Percentiles rank a stretch among this genome's conserved stretches.
These are phyloP conservation scores for Amphiprion clarkii DNA, from an alignment of 2,797 vertebrate species.

Conservation along the genomic window DNA sequence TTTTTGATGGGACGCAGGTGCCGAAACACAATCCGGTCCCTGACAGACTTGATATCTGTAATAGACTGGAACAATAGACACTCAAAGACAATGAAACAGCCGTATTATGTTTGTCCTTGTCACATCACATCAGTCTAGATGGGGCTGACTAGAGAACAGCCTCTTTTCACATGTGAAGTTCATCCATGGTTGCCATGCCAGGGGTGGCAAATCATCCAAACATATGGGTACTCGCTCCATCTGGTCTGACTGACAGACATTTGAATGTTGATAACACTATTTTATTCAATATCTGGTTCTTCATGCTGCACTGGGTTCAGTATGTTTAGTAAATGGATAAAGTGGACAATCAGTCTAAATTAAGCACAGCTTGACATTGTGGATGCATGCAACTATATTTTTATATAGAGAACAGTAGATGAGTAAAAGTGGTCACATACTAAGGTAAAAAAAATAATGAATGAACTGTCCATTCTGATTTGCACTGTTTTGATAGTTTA, in stretches of 20 bases:
- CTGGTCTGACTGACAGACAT: slow-evolving; percentile 36
- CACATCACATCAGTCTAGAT: slow-evolving; percentile 54
- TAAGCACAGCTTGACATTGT: slow-evolving; percentile 8
- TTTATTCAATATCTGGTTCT: slow-evolving; percentile 12
- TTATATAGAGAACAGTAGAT: too few species aligned
- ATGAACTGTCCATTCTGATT: too few species aligned
- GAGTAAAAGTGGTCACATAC: too few species aligned
- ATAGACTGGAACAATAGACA: slow-evolving; percentile 66
- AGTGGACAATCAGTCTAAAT: neutral
- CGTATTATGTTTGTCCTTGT: slow-evolving; percentile 67
- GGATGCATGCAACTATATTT: too few species aligned
- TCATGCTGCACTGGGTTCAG: slow-evolving; percentile 5
- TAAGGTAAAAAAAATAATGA: too few species aligned
- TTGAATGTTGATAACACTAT: slow-evolving; percentile 21
- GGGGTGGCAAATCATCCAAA: slow-evolving; percentile 48
- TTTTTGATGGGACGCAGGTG: slow-evolving; percentile 71
- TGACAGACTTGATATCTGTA: slow-evolving; percentile 64
- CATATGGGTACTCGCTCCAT: slow-evolving; percentile 5
- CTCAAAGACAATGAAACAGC: slow-evolving; percentile 60
- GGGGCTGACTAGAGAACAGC: slow-evolving; percentile 38
- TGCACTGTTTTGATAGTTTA: too few species aligned
- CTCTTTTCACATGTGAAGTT: slow-evolving; percentile 38
- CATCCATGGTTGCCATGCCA: slow-evolving; percentile 32
- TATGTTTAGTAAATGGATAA: neutral
- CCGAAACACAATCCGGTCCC: slow-evolving; percentile 54